Base-by-base conservation (phyloP, 2,797 vertebrate genomes). In the Loris lydekkerianus region DNA sequence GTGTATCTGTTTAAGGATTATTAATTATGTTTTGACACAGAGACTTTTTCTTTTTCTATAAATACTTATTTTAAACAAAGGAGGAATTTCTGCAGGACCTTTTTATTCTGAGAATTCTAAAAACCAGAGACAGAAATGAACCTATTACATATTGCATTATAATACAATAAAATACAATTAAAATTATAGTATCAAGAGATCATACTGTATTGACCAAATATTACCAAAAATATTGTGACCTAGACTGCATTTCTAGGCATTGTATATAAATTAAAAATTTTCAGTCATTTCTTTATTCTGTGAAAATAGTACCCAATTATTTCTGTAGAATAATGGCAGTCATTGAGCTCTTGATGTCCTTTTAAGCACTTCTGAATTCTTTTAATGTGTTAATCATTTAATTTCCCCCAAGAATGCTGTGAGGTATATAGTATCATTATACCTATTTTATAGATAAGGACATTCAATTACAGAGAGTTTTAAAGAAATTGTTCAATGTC, bases 221-320 rank as follows among this genome's bases (percentile, higher is more conserved):
- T 49, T 73, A 58, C 6, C 37, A 46, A 95, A 95, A 88, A 9
- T 73, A 87, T 46, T 63, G 2, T 29, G 75, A 70, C 18, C 58
- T 65, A 78, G 77, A 63, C 15, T 17, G 7, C 73, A 8, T 81
- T 67, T 60, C 69, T 80, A 78, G 46, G 31, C 5, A 93, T 82
- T 73, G 34, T 17, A 63, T 29, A 1, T 81, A 56, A 53, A 70
- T 70, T 60, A 72, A 67, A 81, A 34, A 1, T 63, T 63, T 65
- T 65, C 70, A 58, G 18, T 14, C 15, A 60, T 81, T 75, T 2
- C 11, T 88, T 86, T 65, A 75, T 43, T 67, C 46, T 85, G 1
- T 95, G 87, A 93, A 93, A 95, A 91, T 58, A 85, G 23, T 49
- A 80, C 34, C 3, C 29, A 70, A 25, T 76, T 60, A 84, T 94